Base-by-base conservation (phyloP, 2,888 invertebrate genomes). In the Pharmacophagus antenor region DNA sequence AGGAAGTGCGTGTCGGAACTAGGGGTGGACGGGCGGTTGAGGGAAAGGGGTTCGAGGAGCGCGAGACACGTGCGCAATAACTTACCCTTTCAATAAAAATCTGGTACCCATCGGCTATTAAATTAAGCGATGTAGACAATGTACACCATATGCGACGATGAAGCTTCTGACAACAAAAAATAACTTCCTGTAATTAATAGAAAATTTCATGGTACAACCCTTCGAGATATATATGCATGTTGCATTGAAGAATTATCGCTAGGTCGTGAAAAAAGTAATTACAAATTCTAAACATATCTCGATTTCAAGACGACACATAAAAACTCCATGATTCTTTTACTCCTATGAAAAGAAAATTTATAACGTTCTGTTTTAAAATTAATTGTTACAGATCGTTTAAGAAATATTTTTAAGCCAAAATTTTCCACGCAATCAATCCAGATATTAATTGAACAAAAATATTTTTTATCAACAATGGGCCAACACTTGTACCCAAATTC, bases 1-100 rank as follows among this genome's bases (percentile, higher is more conserved):
- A 59, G 62, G 62, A 62, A 60, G 68, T 65, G 67, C 60, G 63
- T 64, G 65, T 66, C 68, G 70, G 70, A 68, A 69, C 67, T 63
- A 51, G 56, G 62, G 63, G 64, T 62, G 62, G 60, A 58, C 54
- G 61, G 31, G 56, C 57, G 61, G 63, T 47, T 53, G 56, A 62
- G 56, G 64, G 42, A 61, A 60, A 63, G 52, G 61, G 56, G 61
- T 56, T 46, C 41, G 46, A 44, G 21, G 3, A 25, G 18, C 55
- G 61, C 56, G 42, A 63, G 63, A 64, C 73, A 73, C 72, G 73
- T 73, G 73, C 66, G 63, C 62, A 37, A 44, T 42, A 61, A 61
- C 63, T 62, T 68, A 69, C 70, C 72, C 72, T 68, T 67, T 59
- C 61, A 62, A 53, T 64, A 65, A 58, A 67, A 69, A 68, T 69